These are phyloP conservation scores for Euplexia lucipara DNA, from an alignment of 2,888 invertebrate species.

Conservation along the genomic window DNA sequence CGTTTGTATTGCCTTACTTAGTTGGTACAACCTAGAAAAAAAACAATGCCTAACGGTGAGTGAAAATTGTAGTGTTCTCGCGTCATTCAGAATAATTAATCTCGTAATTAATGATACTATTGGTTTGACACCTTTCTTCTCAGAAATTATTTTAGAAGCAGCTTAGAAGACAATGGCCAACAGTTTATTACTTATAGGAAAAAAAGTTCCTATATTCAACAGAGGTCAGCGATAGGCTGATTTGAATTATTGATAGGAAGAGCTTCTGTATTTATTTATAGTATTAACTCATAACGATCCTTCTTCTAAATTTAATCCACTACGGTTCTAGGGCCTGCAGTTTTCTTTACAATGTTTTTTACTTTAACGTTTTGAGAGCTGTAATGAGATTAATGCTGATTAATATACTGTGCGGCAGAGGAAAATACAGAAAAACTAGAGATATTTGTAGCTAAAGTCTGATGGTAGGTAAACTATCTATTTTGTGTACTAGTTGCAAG, in stretches of 20 bases:
- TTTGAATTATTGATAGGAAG: background rate
- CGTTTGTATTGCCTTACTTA: slow-evolving; percentile 9
- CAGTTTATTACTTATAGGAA: too few species aligned
- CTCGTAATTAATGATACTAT: slow-evolving; percentile 15
- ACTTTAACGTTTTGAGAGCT: too few species aligned
- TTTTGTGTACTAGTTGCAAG: too few species aligned
- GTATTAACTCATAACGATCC: too few species aligned
- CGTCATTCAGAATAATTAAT: slow-evolving; percentile 23
- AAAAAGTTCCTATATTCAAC: background rate
- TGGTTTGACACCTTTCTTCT: background rate
- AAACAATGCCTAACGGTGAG: slow-evolving; percentile 47
- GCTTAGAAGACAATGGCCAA: background rate
- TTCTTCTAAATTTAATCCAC: too few species aligned
- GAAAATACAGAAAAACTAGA: background rate
- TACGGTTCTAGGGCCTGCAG: too few species aligned
- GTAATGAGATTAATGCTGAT: too few species aligned
- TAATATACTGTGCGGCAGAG: background rate
- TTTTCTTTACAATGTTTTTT: too few species aligned
- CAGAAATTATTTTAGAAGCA: background rate
- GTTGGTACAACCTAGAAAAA: slow-evolving; percentile 30
- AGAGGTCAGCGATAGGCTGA: background rate
- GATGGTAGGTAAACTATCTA: too few species aligned
- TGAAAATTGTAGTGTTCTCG: slow-evolving; percentile 3
- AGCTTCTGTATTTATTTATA: too few species aligned
- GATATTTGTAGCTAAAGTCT: too few species aligned